Base-by-base conservation (phyloP, 1,140 invertebrate species). In the Drosophila pseudoananassae region DNA sequence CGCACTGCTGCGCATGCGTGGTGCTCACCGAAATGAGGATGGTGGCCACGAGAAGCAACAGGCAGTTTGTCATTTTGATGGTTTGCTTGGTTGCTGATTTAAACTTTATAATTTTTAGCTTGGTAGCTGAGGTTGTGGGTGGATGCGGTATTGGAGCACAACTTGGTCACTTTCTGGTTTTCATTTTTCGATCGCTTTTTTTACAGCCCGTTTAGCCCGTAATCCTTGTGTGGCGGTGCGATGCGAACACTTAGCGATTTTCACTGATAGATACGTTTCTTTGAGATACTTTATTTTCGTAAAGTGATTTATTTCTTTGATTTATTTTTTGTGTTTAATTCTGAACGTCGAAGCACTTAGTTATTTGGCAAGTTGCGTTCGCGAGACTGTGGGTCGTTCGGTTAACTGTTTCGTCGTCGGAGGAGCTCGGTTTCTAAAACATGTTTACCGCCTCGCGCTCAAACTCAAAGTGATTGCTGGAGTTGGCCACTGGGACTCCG, bases 361-460 rank as follows among this genome's bases (percentile, higher is more conserved):
- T 33, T 33, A 33, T 33, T 33, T 40, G 38, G 38, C 38, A 40
- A 33, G 58, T 61, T 46, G 40, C 52, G 50, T 51, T 49, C 40
- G 31, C 40, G 36, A 36, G 43, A 38, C 20, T 56, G 43, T 63
- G 46, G 58, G 61, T 17, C 36, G 20, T 53, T 51, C 63, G 52
- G 7, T 66, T 51, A 27, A 29, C 54, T 51, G 56, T 53, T 53
- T 55, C 54, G 77, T 14, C 3, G 17, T 46, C 43, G 43, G 43
- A 46, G 66, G 83, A 89, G 83, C 83, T 88, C 78, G 82, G 78
- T 88, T 88, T 72, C 78, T 85, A 91, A 84, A 87, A 80, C 90
- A 91, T 91, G 90, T 91, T 91, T 76, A 84, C 85, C 90, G 82
- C 90, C 78, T 82, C 80, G 87, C 90, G 90, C 75, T 91, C 84